A percentile compares a stretch with the other conserved stretches of the same genome.
Conservation (phyloP, 2,888 invertebrate genomes). For the Gymnosoma rotundatum region DNA sequence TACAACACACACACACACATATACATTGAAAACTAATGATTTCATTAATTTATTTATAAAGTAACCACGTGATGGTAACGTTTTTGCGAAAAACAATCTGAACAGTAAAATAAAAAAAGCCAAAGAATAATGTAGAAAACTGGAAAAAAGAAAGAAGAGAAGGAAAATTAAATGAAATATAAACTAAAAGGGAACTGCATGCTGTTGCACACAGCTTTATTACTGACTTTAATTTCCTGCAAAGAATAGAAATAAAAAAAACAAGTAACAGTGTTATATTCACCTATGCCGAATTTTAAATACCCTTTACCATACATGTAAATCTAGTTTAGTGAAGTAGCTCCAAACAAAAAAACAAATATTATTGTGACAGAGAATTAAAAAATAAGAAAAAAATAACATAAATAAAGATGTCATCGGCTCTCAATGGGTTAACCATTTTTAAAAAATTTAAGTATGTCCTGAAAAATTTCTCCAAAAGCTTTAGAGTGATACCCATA, state of each 20-base stretch:
- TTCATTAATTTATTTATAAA: conserved; percentile 72
- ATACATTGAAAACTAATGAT: conserved; percentile 62
- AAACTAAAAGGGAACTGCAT: conserved; percentile 63
- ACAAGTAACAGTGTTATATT: too few relatives aligned
- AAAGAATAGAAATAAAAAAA: conserved; percentile 17
- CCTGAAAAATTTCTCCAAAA: too few relatives aligned
- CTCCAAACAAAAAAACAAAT: too few relatives aligned
- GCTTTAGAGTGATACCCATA: too few relatives aligned
- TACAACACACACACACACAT: not conserved
- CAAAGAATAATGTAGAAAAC: conserved; percentile 30
- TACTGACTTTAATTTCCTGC: conserved; percentile 65
- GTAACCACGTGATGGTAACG: conserved; percentile 70
- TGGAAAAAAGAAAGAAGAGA: not conserved
- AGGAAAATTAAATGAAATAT: conserved; percentile 49
- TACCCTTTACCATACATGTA: too few relatives aligned
- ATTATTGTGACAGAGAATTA: too few relatives aligned
- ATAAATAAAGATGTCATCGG: too few relatives aligned
- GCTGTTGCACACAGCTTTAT: conserved; percentile 65
- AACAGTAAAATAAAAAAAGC: conserved; percentile 57
- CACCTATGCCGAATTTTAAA: too few relatives aligned
- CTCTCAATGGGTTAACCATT: too few relatives aligned
- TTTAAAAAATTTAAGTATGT: too few relatives aligned
- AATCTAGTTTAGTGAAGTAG: too few relatives aligned
- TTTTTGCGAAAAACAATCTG: conserved; percentile 13
- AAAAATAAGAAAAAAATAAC: too few relatives aligned